Evolutionary conservation across 2,113 vertebrate species (phyloP).

Genomic region (Benitochromis conjunctus): DNA sequence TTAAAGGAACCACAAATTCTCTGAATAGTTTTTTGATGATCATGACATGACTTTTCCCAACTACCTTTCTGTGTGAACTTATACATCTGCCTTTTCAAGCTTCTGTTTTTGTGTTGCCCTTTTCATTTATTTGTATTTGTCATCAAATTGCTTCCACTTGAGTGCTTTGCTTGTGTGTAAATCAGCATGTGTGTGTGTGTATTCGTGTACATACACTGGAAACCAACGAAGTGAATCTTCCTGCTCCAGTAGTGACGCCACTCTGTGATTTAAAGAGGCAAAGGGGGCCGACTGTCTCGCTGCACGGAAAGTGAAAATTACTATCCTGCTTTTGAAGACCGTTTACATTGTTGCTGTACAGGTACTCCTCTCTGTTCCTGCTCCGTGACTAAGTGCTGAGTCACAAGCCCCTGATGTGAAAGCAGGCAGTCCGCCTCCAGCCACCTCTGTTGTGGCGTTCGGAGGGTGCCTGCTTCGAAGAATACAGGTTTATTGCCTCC

Average conservation of each 20-base stretch:
- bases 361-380: constrained; percentile 36
- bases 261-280: constrained; percentile 43
- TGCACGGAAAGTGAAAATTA: constrained; percentile 61
- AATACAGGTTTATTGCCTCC: constrained; percentile 31
- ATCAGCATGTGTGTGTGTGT: background rate
- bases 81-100: background rate
- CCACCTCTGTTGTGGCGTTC: background rate
- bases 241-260: constrained; percentile 7
- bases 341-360: constrained; percentile 40
- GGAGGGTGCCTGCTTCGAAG: background rate
- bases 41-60: background rate
- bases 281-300: constrained; percentile 4
- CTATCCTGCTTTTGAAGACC: constrained; percentile 23
- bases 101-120: background rate
- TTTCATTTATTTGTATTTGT: background rate
- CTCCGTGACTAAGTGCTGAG: constrained; percentile 45
- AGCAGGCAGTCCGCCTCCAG: background rate
- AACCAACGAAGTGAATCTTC: background rate
- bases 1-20: background rate
- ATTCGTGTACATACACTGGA: background rate
- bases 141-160: background rate
- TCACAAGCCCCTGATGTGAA: constrained; percentile 4
- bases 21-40: background rate
- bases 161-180: background rate
- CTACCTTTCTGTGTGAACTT: background rate